Percentiles rank a stretch among this genome's conserved stretches.
Evolutionary conservation across 2,797 vertebrate species (phyloP).

Genomic region (Acrossocheilus wenchowensis): DNA sequence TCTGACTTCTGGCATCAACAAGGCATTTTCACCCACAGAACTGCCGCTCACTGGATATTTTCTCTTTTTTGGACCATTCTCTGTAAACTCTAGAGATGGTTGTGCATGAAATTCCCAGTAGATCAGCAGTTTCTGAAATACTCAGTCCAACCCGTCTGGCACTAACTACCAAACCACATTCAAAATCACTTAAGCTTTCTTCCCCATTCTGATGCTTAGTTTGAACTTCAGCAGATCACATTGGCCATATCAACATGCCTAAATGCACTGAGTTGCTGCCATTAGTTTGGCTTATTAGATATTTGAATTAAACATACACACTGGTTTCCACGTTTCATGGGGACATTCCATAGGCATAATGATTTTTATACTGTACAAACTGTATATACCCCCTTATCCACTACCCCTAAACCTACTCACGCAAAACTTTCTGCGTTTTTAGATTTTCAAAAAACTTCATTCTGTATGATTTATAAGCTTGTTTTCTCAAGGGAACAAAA

Average conservation of each 20-base stretch:
- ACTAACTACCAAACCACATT: neutral
- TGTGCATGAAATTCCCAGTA: neutral
- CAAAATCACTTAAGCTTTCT: neutral
- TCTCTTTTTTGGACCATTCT: neutral
- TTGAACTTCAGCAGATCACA: neutral
- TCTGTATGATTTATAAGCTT: neutral
- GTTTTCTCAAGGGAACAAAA: neutral
- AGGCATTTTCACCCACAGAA: neutral
- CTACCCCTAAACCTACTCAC: neutral
- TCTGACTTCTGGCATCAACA: neutral
- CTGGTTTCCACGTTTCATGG: neutral
- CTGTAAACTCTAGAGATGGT: neutral
- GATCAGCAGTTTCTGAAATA: neutral
- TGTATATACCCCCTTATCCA: neutral
- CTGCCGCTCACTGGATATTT: neutral
- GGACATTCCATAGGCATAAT: neutral
- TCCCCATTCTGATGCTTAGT: neutral
- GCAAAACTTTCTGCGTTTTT: neutral
- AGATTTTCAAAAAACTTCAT: neutral
- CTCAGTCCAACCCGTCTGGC: neutral
- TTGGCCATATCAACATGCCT: neutral
- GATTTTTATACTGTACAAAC: neutral
- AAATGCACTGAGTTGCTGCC: neutral
- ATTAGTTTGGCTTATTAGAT: neutral
- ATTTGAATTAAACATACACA: neutral